A percentile compares a stretch with the other conserved stretches of the same genome.
Conservation (phyloP, 2,888 invertebrate species). For the Pristionchus exspectatus region DNA sequence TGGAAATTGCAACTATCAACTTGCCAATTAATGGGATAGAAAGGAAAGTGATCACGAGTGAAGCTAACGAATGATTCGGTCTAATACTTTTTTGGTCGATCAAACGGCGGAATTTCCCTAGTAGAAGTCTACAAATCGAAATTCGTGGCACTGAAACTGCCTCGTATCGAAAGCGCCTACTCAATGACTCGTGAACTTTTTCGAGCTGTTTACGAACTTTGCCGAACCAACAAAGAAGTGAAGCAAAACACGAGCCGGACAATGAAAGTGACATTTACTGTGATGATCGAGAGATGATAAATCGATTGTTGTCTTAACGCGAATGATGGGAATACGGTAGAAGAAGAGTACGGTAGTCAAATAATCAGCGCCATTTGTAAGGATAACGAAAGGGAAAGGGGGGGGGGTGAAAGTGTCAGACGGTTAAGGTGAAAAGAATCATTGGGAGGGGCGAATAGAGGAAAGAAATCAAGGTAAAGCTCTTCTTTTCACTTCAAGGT, state of each 20-base stretch:
- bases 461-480: conserved; percentile 48
- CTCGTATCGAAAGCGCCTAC: neutral
- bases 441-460: neutral
- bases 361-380: neutral
- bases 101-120: neutral
- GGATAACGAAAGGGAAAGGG: conserved; percentile 16
- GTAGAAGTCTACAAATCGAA: neutral
- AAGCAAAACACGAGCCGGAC: conserved; percentile 1
- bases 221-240: conserved; percentile 28
- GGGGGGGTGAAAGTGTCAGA: conserved; percentile 7
- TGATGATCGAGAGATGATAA: neutral
- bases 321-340: no score
- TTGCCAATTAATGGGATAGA: neutral
- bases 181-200: conserved; percentile 26
- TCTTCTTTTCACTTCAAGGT: conserved; percentile 17
- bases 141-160: neutral
- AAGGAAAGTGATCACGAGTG: conserved; percentile 1
- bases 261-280: conserved; percentile 24
- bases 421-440: conserved; percentile 27
- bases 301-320: neutral
- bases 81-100: neutral
- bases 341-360: neutral
- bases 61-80: neutral
- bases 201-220: conserved; percentile 24
- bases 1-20: neutral